Base-by-base conservation (phyloP, 2,888 invertebrate species). In the Hofmannophila pseudospretella region DNA sequence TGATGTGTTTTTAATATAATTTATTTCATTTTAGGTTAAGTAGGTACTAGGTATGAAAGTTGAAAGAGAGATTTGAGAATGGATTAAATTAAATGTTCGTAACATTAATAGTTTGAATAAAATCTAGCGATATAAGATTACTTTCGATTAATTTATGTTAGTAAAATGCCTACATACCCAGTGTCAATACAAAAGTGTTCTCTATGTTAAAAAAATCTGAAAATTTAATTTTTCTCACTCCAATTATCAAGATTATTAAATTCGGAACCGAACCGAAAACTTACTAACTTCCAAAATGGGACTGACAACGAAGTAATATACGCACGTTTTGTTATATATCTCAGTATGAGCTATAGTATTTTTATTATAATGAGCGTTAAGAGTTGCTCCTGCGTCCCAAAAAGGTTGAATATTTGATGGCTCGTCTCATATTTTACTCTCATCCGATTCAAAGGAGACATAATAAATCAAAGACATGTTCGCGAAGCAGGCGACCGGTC, bases 351-450 rank as follows among this genome's bases (percentile, higher is more conserved):
- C 74, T 80, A 81, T 84, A 54, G 80, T 65, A 69, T 80, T 78
- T 82, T 84, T 85, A 84, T 85, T 84, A 75, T 81, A 84, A 86
- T 79, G 73, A 82, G 67, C 67, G 67, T 71, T 68, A 70, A 78
- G 62, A 73, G 69, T 67, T 69, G 72, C 76, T 68, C 63, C 58
- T 46, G 66, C 44, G 49, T 64, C 71, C 73, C 68, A 74, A 84
- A 80, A 78, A 70, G 77, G 62, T 59, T 70, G 81, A 80, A 81
- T 76, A 73, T 82, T 82, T 82, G 79, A 82, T 76, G 68, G 64
- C 66, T 69, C 47, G 72, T 54, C 73, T 84, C 80, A 85, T 85
- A 85, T 81, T 84, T 82, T 78, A 82, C 72, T 76, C 70, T 67
- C 64, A 70, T 73, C 54, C 52, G 59, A 61, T 60, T 58, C 60